These are phyloP conservation scores for Apotomis capreana DNA, from an alignment of 2,888 invertebrate genomes.

Conservation along the genomic window DNA sequence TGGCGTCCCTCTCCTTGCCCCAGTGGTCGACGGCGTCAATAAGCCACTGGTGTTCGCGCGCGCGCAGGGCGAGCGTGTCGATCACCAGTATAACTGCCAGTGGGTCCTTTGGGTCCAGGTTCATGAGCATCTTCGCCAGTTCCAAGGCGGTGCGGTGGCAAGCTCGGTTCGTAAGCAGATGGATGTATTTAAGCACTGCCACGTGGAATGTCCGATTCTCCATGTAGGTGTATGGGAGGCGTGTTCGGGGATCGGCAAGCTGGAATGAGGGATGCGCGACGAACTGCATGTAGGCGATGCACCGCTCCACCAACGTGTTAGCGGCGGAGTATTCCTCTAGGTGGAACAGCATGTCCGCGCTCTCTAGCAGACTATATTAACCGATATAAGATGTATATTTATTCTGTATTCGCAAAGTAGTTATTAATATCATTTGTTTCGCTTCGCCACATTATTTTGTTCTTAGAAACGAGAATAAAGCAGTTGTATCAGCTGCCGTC, in stretches of 20 bases:
- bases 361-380: no score
- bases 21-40: conserved; percentile 56
- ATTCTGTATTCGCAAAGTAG: no score
- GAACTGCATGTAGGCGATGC: conserved; percentile 59
- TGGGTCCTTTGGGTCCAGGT: conserved; percentile 90
- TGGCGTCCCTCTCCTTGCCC: conserved; percentile 50
- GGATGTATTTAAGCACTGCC: conserved; percentile 89
- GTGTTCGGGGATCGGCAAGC: conserved; percentile 53
- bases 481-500: not conserved
- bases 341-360: conserved; percentile 55
- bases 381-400: no score
- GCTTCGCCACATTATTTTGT: no score
- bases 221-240: conserved; percentile 60
- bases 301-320: conserved; percentile 55
- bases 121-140: conserved; percentile 90
- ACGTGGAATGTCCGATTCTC: conserved; percentile 79
- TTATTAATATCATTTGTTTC: no score
- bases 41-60: conserved; percentile 89
- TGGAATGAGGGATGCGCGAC: conserved; percentile 60
- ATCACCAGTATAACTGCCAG: conserved; percentile 88
- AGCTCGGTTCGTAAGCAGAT: conserved; percentile 89
- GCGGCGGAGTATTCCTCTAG: conserved; percentile 56
- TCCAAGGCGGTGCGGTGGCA: conserved; percentile 94
- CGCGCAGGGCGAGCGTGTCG: conserved; percentile 91
- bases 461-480: not conserved